Base-by-base conservation (phyloP, 2,797 vertebrate species). In the Poeciliopsis presidionis region DNA sequence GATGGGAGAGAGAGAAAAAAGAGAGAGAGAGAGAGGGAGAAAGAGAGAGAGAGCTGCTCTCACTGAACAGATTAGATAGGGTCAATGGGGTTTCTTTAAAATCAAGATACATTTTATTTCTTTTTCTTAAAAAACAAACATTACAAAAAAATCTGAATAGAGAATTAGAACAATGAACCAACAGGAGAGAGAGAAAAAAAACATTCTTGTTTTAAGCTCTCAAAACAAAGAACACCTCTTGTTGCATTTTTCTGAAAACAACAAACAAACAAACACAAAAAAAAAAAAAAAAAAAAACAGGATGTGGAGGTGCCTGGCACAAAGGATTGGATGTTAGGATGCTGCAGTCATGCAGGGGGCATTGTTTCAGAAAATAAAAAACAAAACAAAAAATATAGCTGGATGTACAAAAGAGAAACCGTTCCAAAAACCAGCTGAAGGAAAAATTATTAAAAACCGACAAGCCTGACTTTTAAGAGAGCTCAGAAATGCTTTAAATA, bases 41-140 rank as follows among this genome's bases (percentile, higher is more conserved):
- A 41, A 72, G 36, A 33, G n/a, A 63, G 63, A 67, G 74, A 72
- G 22, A 84, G 76, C 70, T 74, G 77, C 75, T 83, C 84, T 82
- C 83, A 84, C 80, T 39, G 85, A 93, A 94, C 91, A 96, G 91
- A 95, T 84, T 90, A 79, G 88, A 91, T 92, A 84, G 88, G 90
- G 81, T 84, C 91, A 5, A 86, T 81, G 81, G 85, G 89, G 81
- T 93, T 92, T 95, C 91, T 96, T 96, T 96, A 94, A 96, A 96
- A 96, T 95, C 95, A 96, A 94, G 94, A 96, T 96, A 96, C 94
- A 95, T 96, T 96, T 96, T 96, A 96, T 94, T 95, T 96, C 94
- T 83, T 93, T 95, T 95, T 95, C 93, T 94, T 95, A 96, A 96
- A 96, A 96, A 96, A 96, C 92, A 95, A 95, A 95, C 95, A 95